These are phyloP conservation scores for Bujurquina vittata DNA, from an alignment of 2,113 vertebrate genomes.

Conservation along the genomic window DNA sequence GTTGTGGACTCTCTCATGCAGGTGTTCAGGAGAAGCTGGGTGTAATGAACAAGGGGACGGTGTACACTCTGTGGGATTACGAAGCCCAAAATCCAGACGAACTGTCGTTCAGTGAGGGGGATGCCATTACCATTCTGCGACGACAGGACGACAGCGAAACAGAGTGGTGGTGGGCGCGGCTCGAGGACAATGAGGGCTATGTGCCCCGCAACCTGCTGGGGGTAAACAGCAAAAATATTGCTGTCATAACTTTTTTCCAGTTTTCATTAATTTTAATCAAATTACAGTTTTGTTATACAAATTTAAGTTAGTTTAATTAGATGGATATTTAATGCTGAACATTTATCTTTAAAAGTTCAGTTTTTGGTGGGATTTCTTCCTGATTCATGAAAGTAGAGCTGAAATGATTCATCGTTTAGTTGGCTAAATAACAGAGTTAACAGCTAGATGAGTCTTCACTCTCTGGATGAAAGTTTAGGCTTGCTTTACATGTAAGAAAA, in stretches of 20 bases:
- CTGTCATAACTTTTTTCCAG: neutral
- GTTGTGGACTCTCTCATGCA: conserved; percentile 53
- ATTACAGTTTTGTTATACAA: neutral
- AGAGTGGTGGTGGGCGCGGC: conserved; percentile 97
- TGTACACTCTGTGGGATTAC: conserved; percentile 92
- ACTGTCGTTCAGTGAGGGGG: conserved; percentile 91
- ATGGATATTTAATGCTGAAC: neutral
- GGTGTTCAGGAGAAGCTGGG: conserved; percentile 98
- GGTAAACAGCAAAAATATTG: conserved; percentile 75
- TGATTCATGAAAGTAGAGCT: too few species aligned
- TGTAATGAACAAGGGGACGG: conserved; percentile 96
- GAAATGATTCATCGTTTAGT: too few species aligned
- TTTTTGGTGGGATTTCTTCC: too few species aligned
- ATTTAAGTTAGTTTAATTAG: neutral
- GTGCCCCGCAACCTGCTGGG: conserved; percentile 96
- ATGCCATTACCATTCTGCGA: conserved; percentile 89
- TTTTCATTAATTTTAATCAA: neutral
- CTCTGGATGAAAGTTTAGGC: too few species aligned
- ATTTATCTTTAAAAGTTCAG: neutral
- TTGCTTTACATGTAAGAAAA: too few species aligned
- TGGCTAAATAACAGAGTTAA: too few species aligned
- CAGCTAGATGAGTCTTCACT: too few species aligned
- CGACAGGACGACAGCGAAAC: conserved; percentile 93
- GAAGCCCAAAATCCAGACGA: conserved; percentile 92
- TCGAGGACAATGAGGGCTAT: conserved; percentile 92